Conservation (phyloP, 2,888 invertebrate species). For the Calliopum simillimum region DNA sequence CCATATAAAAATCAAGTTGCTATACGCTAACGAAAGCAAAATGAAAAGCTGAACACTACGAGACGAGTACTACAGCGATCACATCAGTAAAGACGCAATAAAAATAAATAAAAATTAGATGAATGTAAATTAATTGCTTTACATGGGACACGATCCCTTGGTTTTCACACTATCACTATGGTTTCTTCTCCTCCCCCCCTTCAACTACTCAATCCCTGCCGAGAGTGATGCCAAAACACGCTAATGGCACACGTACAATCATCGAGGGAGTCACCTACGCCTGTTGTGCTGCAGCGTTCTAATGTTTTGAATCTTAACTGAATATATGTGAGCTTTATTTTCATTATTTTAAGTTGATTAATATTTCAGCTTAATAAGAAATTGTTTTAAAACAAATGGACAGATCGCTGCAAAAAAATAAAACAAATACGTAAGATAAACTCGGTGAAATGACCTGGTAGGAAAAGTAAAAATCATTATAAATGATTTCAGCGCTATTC, state of each 20-base stretch:
- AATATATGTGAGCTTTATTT: neutral
- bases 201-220: no score
- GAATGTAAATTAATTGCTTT: neutral
- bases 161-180: neutral
- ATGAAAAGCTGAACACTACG: no score
- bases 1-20: no score
- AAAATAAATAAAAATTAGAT: neutral
- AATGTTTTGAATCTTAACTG: neutral
- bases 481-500: neutral
- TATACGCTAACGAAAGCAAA: no score
- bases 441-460: neutral
- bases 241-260: neutral
- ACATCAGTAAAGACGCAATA: neutral
- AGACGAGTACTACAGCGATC: no score
- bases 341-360: slow-evolving; percentile 10
- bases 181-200: no score
- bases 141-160: neutral
- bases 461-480: no score
- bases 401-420: neutral
- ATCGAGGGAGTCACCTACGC: slow-evolving; percentile 3
- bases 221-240: no score
- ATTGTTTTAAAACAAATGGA: slow-evolving; percentile 15
- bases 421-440: slow-evolving; percentile 8
- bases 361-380: slow-evolving; percentile 12
- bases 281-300: neutral